A percentile compares a stretch with the other conserved stretches of the same genome.
Conservation (phyloP, 2,797 vertebrate genomes). For the Dendrocincla fuliginosa region DNA sequence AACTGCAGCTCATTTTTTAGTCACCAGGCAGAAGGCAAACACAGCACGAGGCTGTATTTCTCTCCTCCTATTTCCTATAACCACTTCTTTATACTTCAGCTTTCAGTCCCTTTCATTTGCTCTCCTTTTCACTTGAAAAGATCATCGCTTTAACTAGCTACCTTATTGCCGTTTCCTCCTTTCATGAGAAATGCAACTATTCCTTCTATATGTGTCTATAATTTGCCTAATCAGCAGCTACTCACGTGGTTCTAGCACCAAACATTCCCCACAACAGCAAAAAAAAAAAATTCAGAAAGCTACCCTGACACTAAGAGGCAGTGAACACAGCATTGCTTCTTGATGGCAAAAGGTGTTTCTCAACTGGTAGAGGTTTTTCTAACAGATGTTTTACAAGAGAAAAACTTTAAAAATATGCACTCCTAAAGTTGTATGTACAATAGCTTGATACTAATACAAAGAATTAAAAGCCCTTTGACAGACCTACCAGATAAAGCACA, state of each 20-base stretch:
- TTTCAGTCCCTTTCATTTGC: neutral
- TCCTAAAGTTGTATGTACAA: neutral
- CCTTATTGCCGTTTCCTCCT: neutral
- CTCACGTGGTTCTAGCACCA: neutral
- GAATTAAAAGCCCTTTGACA: neutral
- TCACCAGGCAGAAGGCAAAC: neutral
- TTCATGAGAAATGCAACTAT: neutral
- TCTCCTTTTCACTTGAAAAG: neutral
- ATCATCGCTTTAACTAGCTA: neutral
- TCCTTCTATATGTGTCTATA: neutral
- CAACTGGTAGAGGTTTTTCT: neutral
- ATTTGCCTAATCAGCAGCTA: neutral
- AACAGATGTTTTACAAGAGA: neutral
- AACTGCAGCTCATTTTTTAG: neutral
- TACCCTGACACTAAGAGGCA: neutral
- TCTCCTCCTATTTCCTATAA: neutral
- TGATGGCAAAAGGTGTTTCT: neutral
- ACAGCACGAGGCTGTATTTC: neutral
- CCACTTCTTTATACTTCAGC: neutral
- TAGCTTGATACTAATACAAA: neutral
- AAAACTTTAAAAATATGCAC: rapidly evolving
- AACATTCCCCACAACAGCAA: neutral
- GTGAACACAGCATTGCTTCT: neutral
- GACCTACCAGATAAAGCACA: neutral
- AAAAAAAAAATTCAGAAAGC: neutral